Evolutionary conservation across 35 echinoderm and acorn worm genomes (phyloP), one percentile per base, ranked within the genome.

Genomic region (Acanthaster planci): DNA sequence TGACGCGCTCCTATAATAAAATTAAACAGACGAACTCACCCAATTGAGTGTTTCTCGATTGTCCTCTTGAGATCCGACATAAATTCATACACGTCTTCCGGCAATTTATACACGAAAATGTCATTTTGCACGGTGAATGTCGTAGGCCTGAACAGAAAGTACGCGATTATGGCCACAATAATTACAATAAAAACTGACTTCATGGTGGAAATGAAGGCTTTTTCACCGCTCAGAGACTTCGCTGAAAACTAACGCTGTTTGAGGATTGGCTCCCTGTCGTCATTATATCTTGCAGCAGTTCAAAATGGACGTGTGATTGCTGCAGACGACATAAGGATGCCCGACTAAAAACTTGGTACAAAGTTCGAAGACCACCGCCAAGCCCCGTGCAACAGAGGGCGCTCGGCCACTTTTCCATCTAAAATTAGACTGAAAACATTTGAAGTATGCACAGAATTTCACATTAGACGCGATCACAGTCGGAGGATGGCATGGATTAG

Each of bases 341-440:
- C 64, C 19, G 14, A 10, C 14, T 10, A 31, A 72, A 72, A 26
- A 31, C 22, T 12, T 26, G 23, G 64, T 26, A 29, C 29, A 72
- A 72, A 72, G 64, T 72, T 72, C 64, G 34, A 72, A 72, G 64
- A 72, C 21, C 64, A 9, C 64, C 64, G 64, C 64, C 64, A 72
- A 72, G 59, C 30, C 14, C 4, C 2, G 26, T 2, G 22, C 64
- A 72, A 72, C 26, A 72, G 64, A 72, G 64, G 64, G 64, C 64
- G 64, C 64, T 72, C 26, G 64, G 12, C 42, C 42, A 47, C 12
- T 47, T 47, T 12, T n/a, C n/a, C n/a, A 6, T 22, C 59, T 67
- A 0, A 67, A 67, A 67, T 67, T 12, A 35, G 64, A 1, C 8
- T 3, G 22, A 26, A 72, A 72, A 72, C 34, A 72, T 72, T 36